Evolutionary conservation across 1,140 invertebrate species (phyloP), one percentile per base, ranked within the genome.

Genomic region (Heterodera schachtii): DNA sequence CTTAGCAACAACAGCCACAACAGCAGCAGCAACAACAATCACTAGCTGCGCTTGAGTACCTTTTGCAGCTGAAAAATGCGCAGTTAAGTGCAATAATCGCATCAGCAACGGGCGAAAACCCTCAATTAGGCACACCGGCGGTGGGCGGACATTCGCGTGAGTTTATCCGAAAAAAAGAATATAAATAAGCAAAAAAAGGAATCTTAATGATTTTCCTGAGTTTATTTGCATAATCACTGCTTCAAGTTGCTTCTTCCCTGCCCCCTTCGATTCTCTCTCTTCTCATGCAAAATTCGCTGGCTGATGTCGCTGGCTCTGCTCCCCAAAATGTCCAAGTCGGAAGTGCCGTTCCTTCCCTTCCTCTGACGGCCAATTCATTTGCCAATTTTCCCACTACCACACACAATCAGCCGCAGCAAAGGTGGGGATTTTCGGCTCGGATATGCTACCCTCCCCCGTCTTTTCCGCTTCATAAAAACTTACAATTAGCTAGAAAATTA

Each of bases 1-100:
- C 21, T 57, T 46, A 80, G 19, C 47, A 49, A n/a, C 60, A 80
- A 21, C 79, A 49, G 44, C 60, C 80, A 43, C 79, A 80, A 57
- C 67, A 80, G 57, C 75, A 46, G 21, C 79, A 80, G 7, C 67
- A 80, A 41, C 75, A 67, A 21, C 21, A 73, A 46, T 49, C 73
- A n/a, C 41, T 78, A 41, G 70, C 70, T 46, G 57, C 31, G 9
- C 31, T 43, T 71, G 31, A 71, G 31, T 71, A 71, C 69, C 31
- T 43, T 46, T 3, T 43, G 69, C 69, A 71, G 69, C 44, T 71
- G 31, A 71, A 46, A 71, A 71, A 43, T 46, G 44, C 69, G 31
- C 44, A 71, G 41, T 41, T 46, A 19, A 64, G 57, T 71, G 69
- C 41, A 19, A 71, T 71, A 64, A 64, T 64, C 16, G 57, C 69